Percentiles rank a stretch among this genome's conserved stretches.
phyloP scores from a whole-genome alignment of 2,888 invertebrate species.

The Volucella bombylans region DNA sequence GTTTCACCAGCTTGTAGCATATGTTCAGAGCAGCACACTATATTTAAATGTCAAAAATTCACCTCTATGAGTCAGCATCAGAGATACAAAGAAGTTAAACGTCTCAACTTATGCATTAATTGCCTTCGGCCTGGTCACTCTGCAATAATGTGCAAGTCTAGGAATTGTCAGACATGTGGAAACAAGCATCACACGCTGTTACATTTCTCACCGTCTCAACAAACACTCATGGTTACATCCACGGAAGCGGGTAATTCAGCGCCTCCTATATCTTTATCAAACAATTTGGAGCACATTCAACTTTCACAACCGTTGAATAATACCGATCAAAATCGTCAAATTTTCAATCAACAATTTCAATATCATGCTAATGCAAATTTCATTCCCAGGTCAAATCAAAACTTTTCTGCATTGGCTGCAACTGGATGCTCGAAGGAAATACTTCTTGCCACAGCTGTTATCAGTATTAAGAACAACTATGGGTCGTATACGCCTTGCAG shows the following conservation, averaged over 20 bases:
- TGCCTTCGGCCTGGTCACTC: too few species aligned
- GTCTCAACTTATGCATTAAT: too few species aligned
- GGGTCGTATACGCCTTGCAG: background rate
- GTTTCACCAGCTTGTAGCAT: background rate
- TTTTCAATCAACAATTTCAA: background rate
- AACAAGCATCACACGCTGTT: background rate
- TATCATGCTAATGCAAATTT: background rate
- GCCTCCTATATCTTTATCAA: too few species aligned
- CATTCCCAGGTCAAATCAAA: background rate
- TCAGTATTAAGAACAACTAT: background rate
- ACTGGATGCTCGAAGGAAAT: background rate
- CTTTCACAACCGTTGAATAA: too few species aligned
- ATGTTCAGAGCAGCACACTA: background rate
- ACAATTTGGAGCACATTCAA: background rate
- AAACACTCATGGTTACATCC: background rate
- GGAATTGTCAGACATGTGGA: background rate
- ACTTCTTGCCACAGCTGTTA: background rate
- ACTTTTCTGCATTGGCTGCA: background rate
- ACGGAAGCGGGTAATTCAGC: background rate
- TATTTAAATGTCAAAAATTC: background rate
- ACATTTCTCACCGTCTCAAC: background rate
- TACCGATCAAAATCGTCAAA: too few species aligned
- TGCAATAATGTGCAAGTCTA: background rate
- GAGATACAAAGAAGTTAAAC: too few species aligned
- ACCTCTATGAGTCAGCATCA: background rate